Percentiles rank a stretch among this genome's conserved stretches.
phyloP scores from a whole-genome alignment of 2,888 invertebrate genomes.

The Bombylius discolor region DNA sequence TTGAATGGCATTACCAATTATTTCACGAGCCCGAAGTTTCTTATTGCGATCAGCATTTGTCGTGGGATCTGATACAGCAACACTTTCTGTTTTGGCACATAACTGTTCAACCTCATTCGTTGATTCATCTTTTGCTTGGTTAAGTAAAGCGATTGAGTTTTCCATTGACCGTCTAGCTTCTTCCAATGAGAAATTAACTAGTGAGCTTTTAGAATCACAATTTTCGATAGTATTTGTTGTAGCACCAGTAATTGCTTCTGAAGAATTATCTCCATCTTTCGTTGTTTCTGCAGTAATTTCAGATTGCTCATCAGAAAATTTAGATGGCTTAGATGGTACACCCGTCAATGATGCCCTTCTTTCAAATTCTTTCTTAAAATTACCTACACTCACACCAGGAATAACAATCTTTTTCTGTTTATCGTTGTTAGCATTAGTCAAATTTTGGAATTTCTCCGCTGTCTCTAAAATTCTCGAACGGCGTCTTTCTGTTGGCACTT shows the following conservation, averaged over 20 bases:
- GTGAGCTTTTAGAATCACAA: conserved; percentile 44
- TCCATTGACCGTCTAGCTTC: conserved; percentile 45
- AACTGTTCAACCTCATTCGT: conserved; percentile 33
- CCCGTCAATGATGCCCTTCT: conserved; percentile 54
- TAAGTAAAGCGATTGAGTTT: conserved; percentile 49
- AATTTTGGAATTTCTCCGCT: conserved; percentile 54
- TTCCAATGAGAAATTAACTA: conserved; percentile 41
- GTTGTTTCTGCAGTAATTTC: neutral
- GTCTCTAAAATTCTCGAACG: conserved; percentile 56
- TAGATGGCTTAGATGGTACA: conserved; percentile 23
- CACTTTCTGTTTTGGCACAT: conserved; percentile 33
- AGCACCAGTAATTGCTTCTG: conserved; percentile 4
- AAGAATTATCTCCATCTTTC: neutral
- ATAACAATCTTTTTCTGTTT: conserved; percentile 73
- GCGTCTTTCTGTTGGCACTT: conserved; percentile 44
- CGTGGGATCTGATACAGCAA: conserved; percentile 27
- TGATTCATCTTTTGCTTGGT: conserved; percentile 37
- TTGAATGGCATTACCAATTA: conserved; percentile 56
- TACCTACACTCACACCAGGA: conserved; percentile 71
- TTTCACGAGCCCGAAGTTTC: conserved; percentile 53
- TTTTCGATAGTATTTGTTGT: conserved; percentile 23
- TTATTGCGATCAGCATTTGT: conserved; percentile 39
- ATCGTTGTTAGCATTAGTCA: conserved; percentile 31
- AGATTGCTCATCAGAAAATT: conserved; percentile 27
- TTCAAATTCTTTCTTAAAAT: conserved; percentile 77